phyloP scores from a whole-genome alignment of 2,797 vertebrate genomes.

The Arrhamphus sclerolepis region DNA sequence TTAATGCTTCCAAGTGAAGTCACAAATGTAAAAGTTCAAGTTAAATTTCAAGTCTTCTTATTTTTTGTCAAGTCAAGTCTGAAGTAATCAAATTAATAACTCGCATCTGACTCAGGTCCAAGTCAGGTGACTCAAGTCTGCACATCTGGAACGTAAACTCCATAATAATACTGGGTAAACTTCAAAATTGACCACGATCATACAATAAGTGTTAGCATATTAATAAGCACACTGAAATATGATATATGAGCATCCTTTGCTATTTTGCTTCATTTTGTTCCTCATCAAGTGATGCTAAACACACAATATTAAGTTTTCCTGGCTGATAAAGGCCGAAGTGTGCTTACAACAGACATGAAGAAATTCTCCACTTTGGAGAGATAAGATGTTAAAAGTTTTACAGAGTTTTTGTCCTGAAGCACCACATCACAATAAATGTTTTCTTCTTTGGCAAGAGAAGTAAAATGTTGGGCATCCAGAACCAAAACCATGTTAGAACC shows the following conservation, averaged over 20 bases:
- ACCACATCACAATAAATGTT: not conserved
- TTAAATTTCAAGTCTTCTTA: no score
- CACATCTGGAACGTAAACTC: no score
- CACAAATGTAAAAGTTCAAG: no score
- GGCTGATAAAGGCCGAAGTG: constrained; percentile 1
- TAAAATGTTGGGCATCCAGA: constrained; percentile 7
- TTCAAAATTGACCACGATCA: not conserved
- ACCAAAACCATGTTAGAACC: not conserved
- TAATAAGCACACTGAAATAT: not conserved
- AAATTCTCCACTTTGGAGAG: constrained; percentile 42
- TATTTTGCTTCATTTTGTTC: no score
- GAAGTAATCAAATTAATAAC: no score
- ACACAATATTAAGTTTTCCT: not conserved
- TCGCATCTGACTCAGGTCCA: no score
- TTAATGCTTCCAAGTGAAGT: no score
- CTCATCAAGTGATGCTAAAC: not conserved
- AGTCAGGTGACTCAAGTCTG: no score
- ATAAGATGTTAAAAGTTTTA: constrained; percentile 35
- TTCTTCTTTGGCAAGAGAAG: not conserved
- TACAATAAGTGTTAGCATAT: no score
- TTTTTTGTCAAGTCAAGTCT: no score
- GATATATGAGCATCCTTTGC: no score
- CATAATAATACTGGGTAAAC: not conserved
- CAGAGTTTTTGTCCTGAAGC: no score
- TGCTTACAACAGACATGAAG: constrained; percentile 13